Evolutionary conservation across 2,113 vertebrate genomes (phyloP).

Genomic region (Phoxinus phoxinus): DNA sequence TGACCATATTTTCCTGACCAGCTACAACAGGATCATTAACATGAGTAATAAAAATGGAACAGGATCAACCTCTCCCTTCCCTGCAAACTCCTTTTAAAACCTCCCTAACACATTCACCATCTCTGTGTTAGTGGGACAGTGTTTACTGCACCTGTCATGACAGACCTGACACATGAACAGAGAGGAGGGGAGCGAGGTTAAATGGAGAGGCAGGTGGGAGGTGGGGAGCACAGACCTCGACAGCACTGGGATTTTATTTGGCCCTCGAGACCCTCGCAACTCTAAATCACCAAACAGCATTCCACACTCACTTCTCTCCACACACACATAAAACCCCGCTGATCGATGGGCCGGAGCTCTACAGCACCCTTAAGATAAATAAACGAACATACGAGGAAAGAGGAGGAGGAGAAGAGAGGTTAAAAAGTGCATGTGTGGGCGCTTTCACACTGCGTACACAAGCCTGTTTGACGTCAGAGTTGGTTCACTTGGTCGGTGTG

Average conservation of each 20-base stretch:
- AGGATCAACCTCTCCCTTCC: neutral
- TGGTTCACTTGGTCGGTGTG: neutral
- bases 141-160: constrained; percentile 68
- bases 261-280: constrained; percentile 23
- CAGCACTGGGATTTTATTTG: constrained; percentile 41
- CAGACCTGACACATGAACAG: constrained; percentile 61
- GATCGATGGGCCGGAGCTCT: constrained; percentile 30
- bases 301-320: constrained; percentile 24
- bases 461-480: neutral
- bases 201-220: constrained; percentile 38
- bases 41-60: constrained; percentile 11
- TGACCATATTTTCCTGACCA: neutral
- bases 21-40: neutral
- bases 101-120: constrained; percentile 57
- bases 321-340: constrained; percentile 29
- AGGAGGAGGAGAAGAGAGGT: constrained; percentile 13
- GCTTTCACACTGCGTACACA: neutral
- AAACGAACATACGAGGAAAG: constrained; percentile 35
- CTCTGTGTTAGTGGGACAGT: constrained; percentile 59
- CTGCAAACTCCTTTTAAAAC: neutral
- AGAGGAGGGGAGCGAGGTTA: constrained; percentile 27
- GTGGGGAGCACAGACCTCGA: constrained; percentile 10
- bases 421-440: constrained; percentile 3
- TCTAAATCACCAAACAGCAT: constrained; percentile 45
- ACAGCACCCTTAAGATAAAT: constrained; percentile 30